Conservation (phyloP, 2,888 invertebrate genomes). For the Phoenoteleia sp. region DNA sequence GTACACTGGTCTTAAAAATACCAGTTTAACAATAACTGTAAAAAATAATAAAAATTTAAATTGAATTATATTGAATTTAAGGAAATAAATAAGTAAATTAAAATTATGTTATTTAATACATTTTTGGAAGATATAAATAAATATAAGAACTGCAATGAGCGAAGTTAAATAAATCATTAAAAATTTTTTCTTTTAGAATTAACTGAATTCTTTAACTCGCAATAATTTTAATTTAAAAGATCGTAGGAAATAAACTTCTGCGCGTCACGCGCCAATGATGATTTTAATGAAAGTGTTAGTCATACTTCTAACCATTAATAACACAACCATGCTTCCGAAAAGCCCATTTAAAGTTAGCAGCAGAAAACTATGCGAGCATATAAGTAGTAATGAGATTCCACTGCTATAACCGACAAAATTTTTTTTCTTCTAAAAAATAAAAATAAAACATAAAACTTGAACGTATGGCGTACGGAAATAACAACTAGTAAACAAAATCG, state of each 20-base stretch:
- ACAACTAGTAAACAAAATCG: constrained; percentile 30
- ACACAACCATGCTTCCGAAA: constrained; percentile 36
- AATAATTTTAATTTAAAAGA: background rate
- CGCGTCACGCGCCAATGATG: background rate
- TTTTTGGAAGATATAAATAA: no score
- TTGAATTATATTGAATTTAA: no score
- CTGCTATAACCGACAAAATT: background rate
- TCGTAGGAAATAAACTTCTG: constrained; percentile 2
- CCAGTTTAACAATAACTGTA: no score
- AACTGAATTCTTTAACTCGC: no score
- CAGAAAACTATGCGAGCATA: constrained; percentile 3
- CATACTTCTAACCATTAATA: constrained; percentile 38
- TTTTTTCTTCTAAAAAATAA: no score
- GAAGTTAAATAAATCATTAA: no score
- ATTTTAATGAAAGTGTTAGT: constrained; percentile 55
- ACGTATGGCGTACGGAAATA: constrained; percentile 9
- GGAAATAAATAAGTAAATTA: no score
- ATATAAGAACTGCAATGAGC: no score
- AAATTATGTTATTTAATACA: no score
- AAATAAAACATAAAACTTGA: constrained; percentile 18
- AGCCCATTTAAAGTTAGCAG: constrained; percentile 43
- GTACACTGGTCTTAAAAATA: no score
- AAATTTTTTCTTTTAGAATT: no score
- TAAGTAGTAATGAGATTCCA: background rate
- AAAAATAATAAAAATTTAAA: no score